Conservation (phyloP, 2,888 invertebrate genomes). For the Salticus scenicus region DNA sequence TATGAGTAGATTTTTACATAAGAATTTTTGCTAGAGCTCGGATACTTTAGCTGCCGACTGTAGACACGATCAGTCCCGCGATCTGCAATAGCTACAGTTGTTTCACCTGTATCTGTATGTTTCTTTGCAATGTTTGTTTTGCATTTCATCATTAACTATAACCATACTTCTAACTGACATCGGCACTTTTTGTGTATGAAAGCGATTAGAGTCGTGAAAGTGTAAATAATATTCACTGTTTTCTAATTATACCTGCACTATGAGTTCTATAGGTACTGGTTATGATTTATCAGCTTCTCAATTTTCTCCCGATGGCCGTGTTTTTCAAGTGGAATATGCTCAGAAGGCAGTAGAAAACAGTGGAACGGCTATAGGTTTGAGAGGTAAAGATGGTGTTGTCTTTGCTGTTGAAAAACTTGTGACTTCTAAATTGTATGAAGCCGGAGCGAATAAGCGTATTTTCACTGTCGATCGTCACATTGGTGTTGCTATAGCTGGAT, state of each 20-base stretch:
- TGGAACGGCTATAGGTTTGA: constrained; percentile 94
- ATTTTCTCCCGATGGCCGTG: constrained; percentile 99
- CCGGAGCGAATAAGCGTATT: constrained; percentile 89
- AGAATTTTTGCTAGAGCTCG: no score
- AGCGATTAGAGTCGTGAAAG: no score
- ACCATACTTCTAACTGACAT: constrained; percentile 49
- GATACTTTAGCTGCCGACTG: no score
- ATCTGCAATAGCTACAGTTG: no score
- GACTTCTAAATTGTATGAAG: constrained; percentile 93
- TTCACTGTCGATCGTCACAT: constrained; percentile 95
- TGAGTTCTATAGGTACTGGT: constrained; percentile 64
- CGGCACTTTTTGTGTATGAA: no score
- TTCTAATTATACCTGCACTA: no score
- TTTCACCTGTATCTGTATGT: no score
- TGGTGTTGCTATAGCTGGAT: constrained; percentile 94
- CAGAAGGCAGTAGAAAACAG: constrained; percentile 99
- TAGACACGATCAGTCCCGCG: no score
- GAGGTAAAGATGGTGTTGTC: constrained; percentile 97
- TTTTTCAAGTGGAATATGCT: constrained; percentile 99
- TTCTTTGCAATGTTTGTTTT: no score
- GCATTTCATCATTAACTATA: no score
- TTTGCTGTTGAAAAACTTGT: constrained; percentile 98
- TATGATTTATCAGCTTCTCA: constrained; percentile 99
- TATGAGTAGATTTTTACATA: no score
- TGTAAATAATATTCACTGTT: no score